Conservation (phyloP, 1,140 invertebrate species). For the Neodiprion fabricii region DNA sequence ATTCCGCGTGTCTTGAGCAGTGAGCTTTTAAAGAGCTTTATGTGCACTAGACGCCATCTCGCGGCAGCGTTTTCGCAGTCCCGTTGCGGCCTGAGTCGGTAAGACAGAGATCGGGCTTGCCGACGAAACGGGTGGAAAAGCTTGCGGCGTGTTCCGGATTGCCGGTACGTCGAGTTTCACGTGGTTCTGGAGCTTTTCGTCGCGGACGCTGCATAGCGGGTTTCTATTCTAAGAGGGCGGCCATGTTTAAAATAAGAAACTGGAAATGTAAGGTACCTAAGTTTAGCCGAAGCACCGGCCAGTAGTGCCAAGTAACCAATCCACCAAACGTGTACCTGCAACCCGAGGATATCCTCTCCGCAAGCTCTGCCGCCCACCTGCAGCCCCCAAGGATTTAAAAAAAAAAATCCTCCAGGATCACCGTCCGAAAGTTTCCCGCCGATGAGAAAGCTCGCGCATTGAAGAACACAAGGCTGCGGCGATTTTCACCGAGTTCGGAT, state of each 20-base stretch:
- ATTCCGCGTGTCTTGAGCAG: background rate
- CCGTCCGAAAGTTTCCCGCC: background rate
- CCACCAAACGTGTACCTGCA: constrained; percentile 25
- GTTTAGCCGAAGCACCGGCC: constrained; percentile 34
- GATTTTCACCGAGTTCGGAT: background rate
- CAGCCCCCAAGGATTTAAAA: background rate
- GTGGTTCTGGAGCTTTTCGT: background rate
- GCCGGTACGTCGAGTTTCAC: background rate
- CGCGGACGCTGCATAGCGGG: constrained; percentile 32
- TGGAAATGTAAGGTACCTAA: constrained; percentile 44
- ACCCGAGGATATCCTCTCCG: background rate
- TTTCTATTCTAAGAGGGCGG: constrained; percentile 27
- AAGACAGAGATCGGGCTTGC: too few species aligned
- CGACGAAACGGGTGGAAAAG: too few species aligned
- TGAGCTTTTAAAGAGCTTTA: background rate
- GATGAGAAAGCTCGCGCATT: background rate
- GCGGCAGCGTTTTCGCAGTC: background rate
- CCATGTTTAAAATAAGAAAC: constrained; percentile 50
- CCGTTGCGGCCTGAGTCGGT: background rate
- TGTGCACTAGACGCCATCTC: background rate
- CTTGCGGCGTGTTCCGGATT: background rate
- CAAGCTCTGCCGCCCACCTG: background rate
- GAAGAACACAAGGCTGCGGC: background rate
- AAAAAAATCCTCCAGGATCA: background rate
- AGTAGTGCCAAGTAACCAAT: constrained; percentile 40